A percentile compares a stretch with the other conserved stretches of the same genome.
Evolutionary conservation across 2,113 vertebrate genomes (phyloP).

Genomic region (Ictidomys tridecemlineatus): DNA sequence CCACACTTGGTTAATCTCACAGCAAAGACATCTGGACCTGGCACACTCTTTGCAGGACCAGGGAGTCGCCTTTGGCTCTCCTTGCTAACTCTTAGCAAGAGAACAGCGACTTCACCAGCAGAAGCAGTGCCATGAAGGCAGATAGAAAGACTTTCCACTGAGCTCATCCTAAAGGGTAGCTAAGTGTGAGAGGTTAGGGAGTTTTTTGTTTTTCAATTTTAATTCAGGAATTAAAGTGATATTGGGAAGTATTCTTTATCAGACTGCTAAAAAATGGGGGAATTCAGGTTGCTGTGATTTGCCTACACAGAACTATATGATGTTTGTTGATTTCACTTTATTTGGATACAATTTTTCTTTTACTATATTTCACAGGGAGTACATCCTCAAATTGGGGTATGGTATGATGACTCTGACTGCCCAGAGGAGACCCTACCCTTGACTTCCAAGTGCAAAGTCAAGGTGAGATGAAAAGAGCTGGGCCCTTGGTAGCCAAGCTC

Average conservation of each 20-base stretch:
- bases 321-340: neutral
- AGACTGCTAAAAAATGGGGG: neutral
- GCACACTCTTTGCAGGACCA: neutral
- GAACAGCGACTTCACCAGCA: neutral
- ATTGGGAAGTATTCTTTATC: neutral
- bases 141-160: neutral
- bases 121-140: neutral
- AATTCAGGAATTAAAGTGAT: neutral
- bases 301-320: neutral
- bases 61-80: no score
- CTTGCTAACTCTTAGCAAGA: neutral
- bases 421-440: neutral
- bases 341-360: neutral
- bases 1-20: neutral
- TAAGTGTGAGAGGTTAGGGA: no score
- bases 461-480: neutral
- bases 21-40: neutral
- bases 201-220: neutral
- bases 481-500: neutral
- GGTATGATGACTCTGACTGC: neutral
- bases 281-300: neutral
- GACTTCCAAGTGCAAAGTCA: neutral
- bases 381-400: neutral
- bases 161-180: neutral
- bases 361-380: neutral